phyloP scores from a whole-genome alignment of 1,140 invertebrate genomes.

The Rhynchophorus ferrugineus region DNA sequence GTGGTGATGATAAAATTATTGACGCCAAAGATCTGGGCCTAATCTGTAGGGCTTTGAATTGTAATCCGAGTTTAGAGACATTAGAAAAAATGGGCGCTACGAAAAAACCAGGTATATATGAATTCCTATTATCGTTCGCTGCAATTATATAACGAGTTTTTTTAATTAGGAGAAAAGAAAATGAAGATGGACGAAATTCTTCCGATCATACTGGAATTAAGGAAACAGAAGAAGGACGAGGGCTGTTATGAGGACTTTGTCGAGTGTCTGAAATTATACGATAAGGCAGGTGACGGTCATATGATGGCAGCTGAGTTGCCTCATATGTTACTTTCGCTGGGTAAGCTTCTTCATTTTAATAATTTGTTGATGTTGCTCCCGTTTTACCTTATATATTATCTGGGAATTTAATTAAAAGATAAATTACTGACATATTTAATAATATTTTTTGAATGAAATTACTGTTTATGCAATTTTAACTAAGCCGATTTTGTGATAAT shows the following conservation, averaged over 20 bases:
- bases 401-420: no score
- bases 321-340: slow-evolving; percentile 62
- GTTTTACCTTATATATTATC: no score
- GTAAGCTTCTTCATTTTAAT: slow-evolving; percentile 44
- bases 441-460: no score
- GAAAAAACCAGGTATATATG: slow-evolving; percentile 29
- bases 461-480: no score
- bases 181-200: slow-evolving; percentile 67
- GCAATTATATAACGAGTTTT: background rate
- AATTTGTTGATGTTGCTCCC: no score
- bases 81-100: slow-evolving; percentile 30
- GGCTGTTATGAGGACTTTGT: slow-evolving; percentile 70
- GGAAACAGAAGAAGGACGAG: slow-evolving; percentile 58
- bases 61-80: slow-evolving; percentile 35
- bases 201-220: slow-evolving; percentile 58
- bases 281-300: slow-evolving; percentile 67
- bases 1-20: slow-evolving; percentile 24
- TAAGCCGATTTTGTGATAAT: no score
- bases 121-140: background rate
- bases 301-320: slow-evolving; percentile 64
- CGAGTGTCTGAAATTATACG: slow-evolving; percentile 70
- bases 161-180: slow-evolving; percentile 50
- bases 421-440: no score
- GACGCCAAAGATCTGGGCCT: slow-evolving; percentile 28
- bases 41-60: slow-evolving; percentile 25